phyloP scores from a whole-genome alignment of 2,113 vertebrate species.

The Oreochromis aureus region DNA sequence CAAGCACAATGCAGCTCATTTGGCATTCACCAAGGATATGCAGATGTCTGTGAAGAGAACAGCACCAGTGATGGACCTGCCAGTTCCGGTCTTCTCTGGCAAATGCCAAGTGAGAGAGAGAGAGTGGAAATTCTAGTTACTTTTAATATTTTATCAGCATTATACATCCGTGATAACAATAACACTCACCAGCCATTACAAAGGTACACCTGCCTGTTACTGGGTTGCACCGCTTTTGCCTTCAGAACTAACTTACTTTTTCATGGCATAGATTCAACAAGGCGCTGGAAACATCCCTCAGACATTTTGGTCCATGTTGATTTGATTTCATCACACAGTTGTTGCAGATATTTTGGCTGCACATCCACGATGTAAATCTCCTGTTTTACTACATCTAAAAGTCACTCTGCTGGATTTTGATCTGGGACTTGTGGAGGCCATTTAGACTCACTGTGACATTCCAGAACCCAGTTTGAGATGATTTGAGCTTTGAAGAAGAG shows the following conservation, averaged over 20 bases:
- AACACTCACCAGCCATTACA: background rate
- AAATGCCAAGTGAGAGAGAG: background rate
- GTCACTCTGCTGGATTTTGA: background rate
- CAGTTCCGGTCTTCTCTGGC: background rate
- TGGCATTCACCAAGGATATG: background rate
- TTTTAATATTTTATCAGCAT: background rate
- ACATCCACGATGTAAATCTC: background rate
- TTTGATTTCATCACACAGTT: background rate
- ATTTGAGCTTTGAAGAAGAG: background rate
- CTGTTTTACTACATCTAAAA: background rate
- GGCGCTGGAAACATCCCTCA: background rate
- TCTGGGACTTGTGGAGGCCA: background rate
- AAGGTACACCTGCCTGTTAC: background rate
- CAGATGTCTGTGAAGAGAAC: background rate
- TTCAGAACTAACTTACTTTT: background rate
- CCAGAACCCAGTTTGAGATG: background rate
- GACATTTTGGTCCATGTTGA: background rate
- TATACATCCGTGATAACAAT: background rate
- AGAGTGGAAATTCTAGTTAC: background rate
- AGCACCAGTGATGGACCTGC: background rate
- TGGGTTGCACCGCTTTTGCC: background rate
- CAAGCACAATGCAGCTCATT: background rate
- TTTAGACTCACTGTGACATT: background rate
- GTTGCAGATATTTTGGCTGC: background rate
- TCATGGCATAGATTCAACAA: background rate